Percentiles rank a stretch among this genome's conserved stretches.
phyloP scores from a whole-genome alignment of 2,888 invertebrate genomes.

The Tenthredo notha region DNA sequence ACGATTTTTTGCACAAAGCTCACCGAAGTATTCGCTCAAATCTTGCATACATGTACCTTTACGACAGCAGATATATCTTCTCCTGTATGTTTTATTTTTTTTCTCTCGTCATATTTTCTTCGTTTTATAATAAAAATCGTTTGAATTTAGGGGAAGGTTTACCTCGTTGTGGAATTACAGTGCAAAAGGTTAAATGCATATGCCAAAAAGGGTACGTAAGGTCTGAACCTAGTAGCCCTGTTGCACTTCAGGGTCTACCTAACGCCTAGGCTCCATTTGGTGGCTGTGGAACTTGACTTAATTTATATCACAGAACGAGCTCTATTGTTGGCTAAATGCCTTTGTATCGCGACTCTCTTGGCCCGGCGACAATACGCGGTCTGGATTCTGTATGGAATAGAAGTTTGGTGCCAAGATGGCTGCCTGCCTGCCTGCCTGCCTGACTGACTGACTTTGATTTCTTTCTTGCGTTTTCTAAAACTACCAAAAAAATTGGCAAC shows the following conservation, averaged over 20 bases:
- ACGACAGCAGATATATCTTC: too few species aligned
- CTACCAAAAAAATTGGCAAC: neutral
- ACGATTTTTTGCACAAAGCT: neutral
- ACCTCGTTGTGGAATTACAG: neutral
- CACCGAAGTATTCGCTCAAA: neutral
- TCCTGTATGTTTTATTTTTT: too few species aligned
- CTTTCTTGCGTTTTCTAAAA: neutral
- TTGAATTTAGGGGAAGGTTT: neutral
- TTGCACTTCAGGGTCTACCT: conserved; percentile 43
- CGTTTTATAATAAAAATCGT: neutral
- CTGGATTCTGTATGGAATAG: neutral
- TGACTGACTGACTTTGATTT: neutral
- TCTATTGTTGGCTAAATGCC: conserved; percentile 51
- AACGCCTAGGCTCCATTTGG: conserved; percentile 40
- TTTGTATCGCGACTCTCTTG: conserved; percentile 43
- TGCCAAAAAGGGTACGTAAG: neutral
- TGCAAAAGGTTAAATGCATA: conserved; percentile 31
- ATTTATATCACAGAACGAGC: conserved; percentile 38
- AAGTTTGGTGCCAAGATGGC: conserved; percentile 23
- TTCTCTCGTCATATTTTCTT: neutral
- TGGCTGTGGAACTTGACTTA: conserved; percentile 49
- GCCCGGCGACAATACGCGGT: conserved; percentile 14
- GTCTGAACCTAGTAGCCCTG: neutral
- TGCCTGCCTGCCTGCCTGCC: neutral
- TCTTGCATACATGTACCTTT: too few species aligned